Evolutionary conservation across 2,888 invertebrate species (phyloP).

Genomic region (Diabrotica balteata): DNA sequence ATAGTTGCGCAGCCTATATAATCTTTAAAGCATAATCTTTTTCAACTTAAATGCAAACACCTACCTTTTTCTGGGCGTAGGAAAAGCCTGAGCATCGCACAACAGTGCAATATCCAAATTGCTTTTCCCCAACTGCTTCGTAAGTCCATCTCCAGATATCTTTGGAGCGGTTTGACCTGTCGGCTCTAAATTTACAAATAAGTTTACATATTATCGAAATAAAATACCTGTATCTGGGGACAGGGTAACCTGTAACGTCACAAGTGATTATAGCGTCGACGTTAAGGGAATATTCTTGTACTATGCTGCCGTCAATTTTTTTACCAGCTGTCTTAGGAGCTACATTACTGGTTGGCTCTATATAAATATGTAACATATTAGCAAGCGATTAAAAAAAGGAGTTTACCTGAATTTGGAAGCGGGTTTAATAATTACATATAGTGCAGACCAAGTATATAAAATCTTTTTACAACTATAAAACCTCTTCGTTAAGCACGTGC

Average conservation of each 20-base stretch:
- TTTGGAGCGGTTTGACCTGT: slow-evolving; percentile 64
- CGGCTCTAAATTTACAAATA: slow-evolving; percentile 58
- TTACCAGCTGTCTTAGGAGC: slow-evolving; percentile 64
- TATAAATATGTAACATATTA: slow-evolving; percentile 47
- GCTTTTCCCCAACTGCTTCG: slow-evolving; percentile 58
- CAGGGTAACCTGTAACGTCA: slow-evolving; percentile 74
- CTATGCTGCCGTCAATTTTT: slow-evolving; percentile 63
- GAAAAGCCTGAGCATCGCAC: slow-evolving; percentile 67
- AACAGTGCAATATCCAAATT: slow-evolving; percentile 56
- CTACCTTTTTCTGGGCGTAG: slow-evolving; percentile 65
- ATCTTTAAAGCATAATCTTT: too few relatives aligned
- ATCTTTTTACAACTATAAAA: too few relatives aligned
- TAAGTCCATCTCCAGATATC: slow-evolving; percentile 65
- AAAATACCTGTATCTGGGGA: slow-evolving; percentile 71
- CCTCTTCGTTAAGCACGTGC: too few relatives aligned
- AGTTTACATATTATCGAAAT: too few relatives aligned
- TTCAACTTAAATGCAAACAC: too few relatives aligned
- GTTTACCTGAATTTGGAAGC: too few relatives aligned
- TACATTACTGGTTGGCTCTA: slow-evolving; percentile 74
- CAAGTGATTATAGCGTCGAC: slow-evolving; percentile 67
- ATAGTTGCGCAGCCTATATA: too few relatives aligned
- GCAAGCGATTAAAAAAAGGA: too few relatives aligned
- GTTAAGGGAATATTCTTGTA: slow-evolving; percentile 58
- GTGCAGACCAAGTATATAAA: too few relatives aligned
- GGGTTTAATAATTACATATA: too few relatives aligned